These are phyloP conservation scores for Oscheius myriophilus DNA, from an alignment of 2,888 invertebrate species.

Conservation along the genomic window DNA sequence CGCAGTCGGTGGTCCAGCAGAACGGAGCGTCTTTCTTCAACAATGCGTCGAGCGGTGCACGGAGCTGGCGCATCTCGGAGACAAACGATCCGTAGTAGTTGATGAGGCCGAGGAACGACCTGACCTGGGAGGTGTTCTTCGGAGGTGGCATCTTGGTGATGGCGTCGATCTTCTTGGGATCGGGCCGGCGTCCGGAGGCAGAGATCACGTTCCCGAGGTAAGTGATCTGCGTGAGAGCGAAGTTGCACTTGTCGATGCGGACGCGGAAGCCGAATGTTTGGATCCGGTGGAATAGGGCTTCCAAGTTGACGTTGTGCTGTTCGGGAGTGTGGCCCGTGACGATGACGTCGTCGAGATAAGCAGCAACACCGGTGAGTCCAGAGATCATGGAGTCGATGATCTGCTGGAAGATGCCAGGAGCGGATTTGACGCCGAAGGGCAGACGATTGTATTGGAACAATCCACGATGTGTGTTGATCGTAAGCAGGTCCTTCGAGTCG, in stretches of 20 bases:
- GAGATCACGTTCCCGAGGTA: slow-evolving; percentile 36
- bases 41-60: neutral
- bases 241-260: no score
- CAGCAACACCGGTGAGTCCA: slow-evolving; percentile 26
- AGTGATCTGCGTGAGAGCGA: slow-evolving; percentile 21
- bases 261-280: no score
- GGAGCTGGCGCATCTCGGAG: no score
- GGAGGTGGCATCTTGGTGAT: slow-evolving; percentile 22
- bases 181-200: slow-evolving; percentile 22
- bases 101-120: no score
- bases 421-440: slow-evolving; percentile 55
- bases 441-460: slow-evolving; percentile 48
- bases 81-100: no score
- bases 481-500: slow-evolving; percentile 33
- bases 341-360: slow-evolving; percentile 46
- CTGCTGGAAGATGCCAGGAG: slow-evolving; percentile 54
- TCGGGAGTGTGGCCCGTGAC: slow-evolving; percentile 28
- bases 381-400: slow-evolving; percentile 44
- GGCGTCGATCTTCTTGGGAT: slow-evolving; percentile 27
- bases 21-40: neutral
- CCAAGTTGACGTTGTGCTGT: slow-evolving; percentile 32
- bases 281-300: slow-evolving; percentile 45
- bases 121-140: no score
- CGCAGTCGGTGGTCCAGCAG: slow-evolving; percentile 6
- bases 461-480: slow-evolving; percentile 52